Evolutionary conservation across 2,888 invertebrate species (phyloP).

Genomic region (Tuberolachnus salignus): DNA sequence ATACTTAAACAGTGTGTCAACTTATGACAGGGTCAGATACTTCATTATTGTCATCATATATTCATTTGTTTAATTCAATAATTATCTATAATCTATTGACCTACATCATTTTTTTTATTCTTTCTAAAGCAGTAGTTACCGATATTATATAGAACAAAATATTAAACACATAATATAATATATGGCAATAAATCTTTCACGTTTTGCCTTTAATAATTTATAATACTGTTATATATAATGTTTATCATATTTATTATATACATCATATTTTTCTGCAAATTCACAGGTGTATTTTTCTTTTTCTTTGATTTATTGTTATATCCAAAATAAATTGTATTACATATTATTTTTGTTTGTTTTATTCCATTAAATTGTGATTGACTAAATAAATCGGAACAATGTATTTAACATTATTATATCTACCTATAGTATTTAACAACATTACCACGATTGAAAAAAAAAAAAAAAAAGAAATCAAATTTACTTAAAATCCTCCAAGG

Average conservation of each 20-base stretch:
- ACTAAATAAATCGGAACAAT: no score
- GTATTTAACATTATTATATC: not conserved
- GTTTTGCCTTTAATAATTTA: conserved; percentile 23
- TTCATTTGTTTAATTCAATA: not conserved
- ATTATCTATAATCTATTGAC: not conserved
- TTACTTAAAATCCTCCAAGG: no score
- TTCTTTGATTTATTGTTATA: no score
- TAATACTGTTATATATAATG: not conserved
- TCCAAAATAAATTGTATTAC: no score
- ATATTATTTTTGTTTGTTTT: no score
- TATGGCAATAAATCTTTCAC: conserved; percentile 13
- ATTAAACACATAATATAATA: not conserved
- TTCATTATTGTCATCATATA: not conserved
- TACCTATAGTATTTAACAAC: no score
- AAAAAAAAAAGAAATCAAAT: no score
- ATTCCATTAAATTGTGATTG: no score
- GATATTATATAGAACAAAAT: not conserved
- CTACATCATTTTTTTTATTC: not conserved
- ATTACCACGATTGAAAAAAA: no score
- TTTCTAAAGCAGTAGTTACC: not conserved
- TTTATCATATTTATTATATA: conserved; percentile 1
- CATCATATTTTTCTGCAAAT: conserved; percentile 35
- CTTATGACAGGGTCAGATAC: conserved; percentile 29
- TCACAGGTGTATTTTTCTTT: conserved; percentile 24
- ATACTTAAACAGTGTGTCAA: not conserved